Evolutionary conservation across 1,140 invertebrate species (phyloP), one percentile per base, ranked within the genome.

Genomic region (Uloborus diversus): DNA sequence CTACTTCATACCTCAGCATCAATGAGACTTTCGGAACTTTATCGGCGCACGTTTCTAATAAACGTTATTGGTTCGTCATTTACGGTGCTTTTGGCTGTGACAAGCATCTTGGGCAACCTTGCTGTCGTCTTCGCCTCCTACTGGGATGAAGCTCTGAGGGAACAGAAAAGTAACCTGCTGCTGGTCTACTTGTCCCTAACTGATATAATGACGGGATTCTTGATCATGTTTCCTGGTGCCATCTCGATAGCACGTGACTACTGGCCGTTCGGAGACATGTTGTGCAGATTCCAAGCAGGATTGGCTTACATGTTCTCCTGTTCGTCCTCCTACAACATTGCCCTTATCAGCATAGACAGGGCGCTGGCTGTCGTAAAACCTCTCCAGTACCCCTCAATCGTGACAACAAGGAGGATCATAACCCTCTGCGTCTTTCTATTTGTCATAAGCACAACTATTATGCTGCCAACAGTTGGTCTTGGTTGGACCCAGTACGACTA

Each of bases 281-380:
- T 14, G 4, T 81, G 79, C 13, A 27, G 32, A 17, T 14, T 75
- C 2, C 69, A 75, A 1, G 30, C 69, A 4, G 13, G 14, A 5
- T 32, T 71, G 14, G 57, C 65, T n/a, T 81, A 76, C 59, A 33
- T 27, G 20, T 59, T 65, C 4, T 11, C 49, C 0, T 61, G 53
- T 30, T 59, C 51, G n/a, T 81, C 79, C 14, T 75, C 57, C 0
- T 57, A 65, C 13, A 65, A 49, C 23, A 28, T 81, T 14, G 47
- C 70, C 5, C 13, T 75, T 1, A 76, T 81, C 33, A 75, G 61
- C 33, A 9, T 81, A 4, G 79, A 81, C 59, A 25, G 79, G n/a
- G 70, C 70, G 0, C 47, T 75, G 14, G 79, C 79, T 3, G 79
- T 81, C n/a, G 23, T 33, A 4, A 49, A 66, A 49, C 79, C 79